Evolutionary conservation across 2,888 invertebrate species (phyloP).

Genomic region (Siphlonurus alternatus): DNA sequence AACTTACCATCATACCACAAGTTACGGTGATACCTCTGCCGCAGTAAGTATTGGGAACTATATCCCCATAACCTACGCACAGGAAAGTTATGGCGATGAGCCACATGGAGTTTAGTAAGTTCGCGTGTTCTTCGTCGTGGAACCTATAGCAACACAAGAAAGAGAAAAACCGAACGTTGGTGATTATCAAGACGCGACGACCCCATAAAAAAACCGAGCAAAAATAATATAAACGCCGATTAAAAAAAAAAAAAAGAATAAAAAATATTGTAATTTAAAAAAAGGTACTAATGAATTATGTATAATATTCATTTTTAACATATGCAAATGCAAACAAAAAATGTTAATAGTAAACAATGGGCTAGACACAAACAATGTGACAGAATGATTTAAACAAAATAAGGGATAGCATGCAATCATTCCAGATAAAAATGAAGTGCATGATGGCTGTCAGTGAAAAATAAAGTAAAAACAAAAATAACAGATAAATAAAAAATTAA

Average conservation of each 20-base stretch:
- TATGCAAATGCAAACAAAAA: no score
- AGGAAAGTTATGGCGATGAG: constrained; percentile 43
- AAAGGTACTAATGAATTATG: no score
- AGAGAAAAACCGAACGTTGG: background rate
- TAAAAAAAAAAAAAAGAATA: no score
- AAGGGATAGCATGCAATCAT: background rate
- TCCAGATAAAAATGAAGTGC: background rate
- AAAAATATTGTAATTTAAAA: no score
- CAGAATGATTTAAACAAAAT: background rate
- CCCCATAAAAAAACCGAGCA: background rate
- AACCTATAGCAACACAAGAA: constrained; percentile 23
- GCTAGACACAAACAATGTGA: no score
- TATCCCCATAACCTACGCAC: constrained; percentile 41
- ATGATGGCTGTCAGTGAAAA: no score
- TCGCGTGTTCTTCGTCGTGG: constrained; percentile 34
- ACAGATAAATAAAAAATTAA: background rate
- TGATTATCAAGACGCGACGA: background rate
- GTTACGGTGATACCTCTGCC: constrained; percentile 39
- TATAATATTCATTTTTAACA: no score
- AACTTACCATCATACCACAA: constrained; percentile 39
- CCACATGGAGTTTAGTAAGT: constrained; percentile 41
- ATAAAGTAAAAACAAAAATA: background rate
- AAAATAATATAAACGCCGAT: background rate
- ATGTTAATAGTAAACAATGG: no score
- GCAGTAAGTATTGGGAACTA: constrained; percentile 44